phyloP scores from a whole-genome alignment of 2,797 vertebrate species.

The Mormyrops boulengeri region DNA sequence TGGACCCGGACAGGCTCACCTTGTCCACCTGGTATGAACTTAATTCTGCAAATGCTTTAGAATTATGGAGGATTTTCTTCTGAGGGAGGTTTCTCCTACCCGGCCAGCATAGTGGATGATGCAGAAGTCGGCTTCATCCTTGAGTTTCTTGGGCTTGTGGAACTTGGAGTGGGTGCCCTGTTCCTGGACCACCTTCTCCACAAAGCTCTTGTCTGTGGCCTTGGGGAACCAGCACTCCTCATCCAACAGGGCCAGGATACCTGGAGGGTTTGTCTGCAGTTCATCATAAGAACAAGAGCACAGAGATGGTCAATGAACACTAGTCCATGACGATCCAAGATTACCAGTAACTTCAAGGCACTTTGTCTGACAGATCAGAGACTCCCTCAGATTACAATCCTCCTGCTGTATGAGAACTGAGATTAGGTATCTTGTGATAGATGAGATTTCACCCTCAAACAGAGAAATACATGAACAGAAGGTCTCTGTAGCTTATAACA shows the following conservation, averaged over 20 bases:
- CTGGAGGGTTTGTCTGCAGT: conserved; percentile 73
- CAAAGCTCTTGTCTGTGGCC: conserved; percentile 95
- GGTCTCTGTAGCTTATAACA: neutral
- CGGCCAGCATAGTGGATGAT: conserved; percentile 94
- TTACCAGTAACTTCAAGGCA: neutral
- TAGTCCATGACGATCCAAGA: neutral
- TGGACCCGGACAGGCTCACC: neutral
- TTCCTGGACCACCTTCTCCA: conserved; percentile 92
- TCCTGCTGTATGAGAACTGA: neutral
- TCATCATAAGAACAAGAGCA: neutral
- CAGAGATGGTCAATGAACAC: neutral
- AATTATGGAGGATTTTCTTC: neutral
- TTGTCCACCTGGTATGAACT: neutral
- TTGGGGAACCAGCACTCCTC: conserved; percentile 99
- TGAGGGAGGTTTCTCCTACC: conserved; percentile 54
- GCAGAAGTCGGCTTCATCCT: conserved; percentile 94
- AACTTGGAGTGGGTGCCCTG: conserved; percentile 96
- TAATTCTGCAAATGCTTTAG: neutral
- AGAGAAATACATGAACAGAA: neutral
- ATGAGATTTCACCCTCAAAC: neutral
- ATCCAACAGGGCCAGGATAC: conserved; percentile 87
- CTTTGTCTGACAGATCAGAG: neutral
- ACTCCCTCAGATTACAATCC: neutral
- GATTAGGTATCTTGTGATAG: neutral
- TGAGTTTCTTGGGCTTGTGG: conserved; percentile 89